Conservation (phyloP, 2,797 vertebrate genomes). For the Salarias fasciatus region DNA sequence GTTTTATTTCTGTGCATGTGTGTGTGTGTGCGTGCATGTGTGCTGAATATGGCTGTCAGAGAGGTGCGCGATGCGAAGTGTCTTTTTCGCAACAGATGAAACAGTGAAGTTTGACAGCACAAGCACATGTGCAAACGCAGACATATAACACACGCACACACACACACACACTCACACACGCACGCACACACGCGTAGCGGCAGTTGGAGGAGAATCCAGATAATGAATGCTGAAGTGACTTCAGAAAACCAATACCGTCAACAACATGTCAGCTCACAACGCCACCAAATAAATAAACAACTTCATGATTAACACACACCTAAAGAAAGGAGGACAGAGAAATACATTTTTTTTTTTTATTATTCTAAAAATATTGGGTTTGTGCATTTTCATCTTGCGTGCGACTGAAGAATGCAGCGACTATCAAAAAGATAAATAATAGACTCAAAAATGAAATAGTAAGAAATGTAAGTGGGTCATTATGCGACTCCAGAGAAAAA, state of each 20-base stretch:
- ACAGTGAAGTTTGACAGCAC: constrained; percentile 73
- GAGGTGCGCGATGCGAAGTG: constrained; percentile 61
- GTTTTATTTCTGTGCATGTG: constrained; percentile 28
- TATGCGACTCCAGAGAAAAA: constrained; percentile 70
- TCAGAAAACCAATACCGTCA: constrained; percentile 64
- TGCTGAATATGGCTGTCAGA: constrained; percentile 64
- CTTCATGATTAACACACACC: constrained; percentile 56
- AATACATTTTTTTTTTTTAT: constrained; percentile 27
- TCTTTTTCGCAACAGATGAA: constrained; percentile 76
- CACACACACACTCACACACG: too few relatives aligned
- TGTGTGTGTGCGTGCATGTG: constrained; percentile 19
- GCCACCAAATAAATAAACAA: constrained; percentile 66
- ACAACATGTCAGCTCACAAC: constrained; percentile 57
- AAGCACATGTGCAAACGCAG: too few relatives aligned
- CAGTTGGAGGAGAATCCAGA: constrained; percentile 50
- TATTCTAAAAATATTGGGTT: constrained; percentile 7
- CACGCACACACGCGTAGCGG: constrained; percentile 1
- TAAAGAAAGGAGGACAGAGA: constrained; percentile 36
- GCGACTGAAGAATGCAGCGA: constrained; percentile 43
- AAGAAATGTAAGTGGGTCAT: constrained; percentile 71
- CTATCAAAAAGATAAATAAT: constrained; percentile 66
- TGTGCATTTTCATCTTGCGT: constrained; percentile 18
- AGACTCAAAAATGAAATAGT: constrained; percentile 49
- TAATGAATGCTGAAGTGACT: constrained; percentile 74
- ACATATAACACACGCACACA: not conserved